These are phyloP conservation scores for Iselma pallidipennis DNA, from an alignment of 2,888 invertebrate species.

Conservation along the genomic window DNA sequence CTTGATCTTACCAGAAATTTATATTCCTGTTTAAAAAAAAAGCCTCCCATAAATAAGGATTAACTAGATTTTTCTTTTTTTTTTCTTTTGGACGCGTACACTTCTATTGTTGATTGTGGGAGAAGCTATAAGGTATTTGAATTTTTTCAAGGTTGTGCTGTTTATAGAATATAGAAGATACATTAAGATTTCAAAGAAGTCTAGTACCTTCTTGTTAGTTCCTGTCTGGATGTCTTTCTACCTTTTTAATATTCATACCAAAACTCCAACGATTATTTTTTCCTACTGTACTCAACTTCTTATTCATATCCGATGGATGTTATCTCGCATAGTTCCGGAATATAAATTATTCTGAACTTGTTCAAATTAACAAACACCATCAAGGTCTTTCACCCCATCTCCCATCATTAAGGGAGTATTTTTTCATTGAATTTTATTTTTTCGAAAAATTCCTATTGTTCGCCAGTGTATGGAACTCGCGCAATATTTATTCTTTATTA, in stretches of 20 bases:
- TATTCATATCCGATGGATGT: constrained; percentile 15
- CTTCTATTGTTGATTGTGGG: not conserved
- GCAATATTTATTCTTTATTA: not conserved
- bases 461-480: not conserved
- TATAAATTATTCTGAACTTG: constrained; percentile 17
- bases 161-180: constrained; percentile 7
- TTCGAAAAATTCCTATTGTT: not conserved
- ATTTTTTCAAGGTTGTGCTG: constrained; percentile 25
- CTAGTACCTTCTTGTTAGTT: constrained; percentile 7
- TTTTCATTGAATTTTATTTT: not conserved
- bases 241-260: constrained; percentile 23
- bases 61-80: too few relatives aligned
- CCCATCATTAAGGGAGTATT: too few relatives aligned
- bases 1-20: not conserved
- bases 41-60: too few relatives aligned
- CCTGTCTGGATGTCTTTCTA: constrained; percentile 21
- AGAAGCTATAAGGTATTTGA: constrained; percentile 11
- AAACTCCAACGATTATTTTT: constrained; percentile 13
- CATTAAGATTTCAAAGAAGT: constrained; percentile 22
- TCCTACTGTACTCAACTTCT: not conserved
- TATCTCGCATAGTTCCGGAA: constrained; percentile 26
- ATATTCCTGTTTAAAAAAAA: not conserved
- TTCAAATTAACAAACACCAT: constrained; percentile 6
- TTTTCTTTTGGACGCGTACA: too few relatives aligned
- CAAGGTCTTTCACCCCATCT: constrained; percentile 20